Base-by-base conservation (phyloP, 2,888 invertebrate species). In the Platycheirus albimanus region DNA sequence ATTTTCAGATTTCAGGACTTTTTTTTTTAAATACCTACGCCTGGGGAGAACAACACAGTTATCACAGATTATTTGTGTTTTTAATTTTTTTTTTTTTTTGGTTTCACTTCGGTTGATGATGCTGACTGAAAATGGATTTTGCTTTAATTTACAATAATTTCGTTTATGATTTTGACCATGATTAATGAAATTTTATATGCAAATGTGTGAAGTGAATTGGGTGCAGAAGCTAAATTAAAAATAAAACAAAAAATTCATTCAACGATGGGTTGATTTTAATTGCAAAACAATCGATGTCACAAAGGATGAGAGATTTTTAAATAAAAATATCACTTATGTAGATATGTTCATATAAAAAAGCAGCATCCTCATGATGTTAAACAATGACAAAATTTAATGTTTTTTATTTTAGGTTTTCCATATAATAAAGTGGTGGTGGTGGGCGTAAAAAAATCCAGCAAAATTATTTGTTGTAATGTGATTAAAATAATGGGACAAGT, bases 121-220 rank as follows among this genome's bases (percentile, higher is more conserved):
- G 45, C 30, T 70, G 69, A 70, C 30, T 70, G 51, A 51, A 80
- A 45, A 70, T 66, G 80, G 64, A 76, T 66, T 80, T 71, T 47
- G 72, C 69, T 51, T 83, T 77, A 83, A 83, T 83, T 83, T 83
- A 83, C 83, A 83, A 78, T 83, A 83, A 83, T 78, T 56, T 64
- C 83, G 83, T 77, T 77, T 78, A 77, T 83, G 83, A 83, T 77
- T 77, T 77, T 83, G 83, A 83, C 83, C 78, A 69, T 83, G 83
- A 83, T 83, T 83, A 83, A 83, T 83, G 67, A 69, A 83, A 83
- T 83, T 77, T 49, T 77, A 72, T 77, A 83, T 83, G 81, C 77
- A 77, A 83, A 83, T 83, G 58, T 54, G 76, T 66, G 70, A 70
- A 75, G 76, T 66, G 70, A 70, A 75, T 70, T 64, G 47, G 70